Base-by-base conservation (phyloP, 2,888 invertebrate genomes). In the Nomada fabriciana region DNA sequence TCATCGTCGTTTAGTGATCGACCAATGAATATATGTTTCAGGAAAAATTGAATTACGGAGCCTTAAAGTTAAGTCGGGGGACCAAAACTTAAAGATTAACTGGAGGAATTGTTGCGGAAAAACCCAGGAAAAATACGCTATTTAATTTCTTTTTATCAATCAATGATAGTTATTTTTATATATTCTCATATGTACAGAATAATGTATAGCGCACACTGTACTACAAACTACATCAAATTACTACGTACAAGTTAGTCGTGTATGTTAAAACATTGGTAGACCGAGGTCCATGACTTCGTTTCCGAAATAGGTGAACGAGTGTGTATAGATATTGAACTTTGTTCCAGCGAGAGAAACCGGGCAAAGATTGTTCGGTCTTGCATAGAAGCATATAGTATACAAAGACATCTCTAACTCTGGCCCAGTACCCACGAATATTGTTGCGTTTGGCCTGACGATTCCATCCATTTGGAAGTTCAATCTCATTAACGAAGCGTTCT, bases 351-450 rank as follows among this genome's bases (percentile, higher is more conserved):
- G 89, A 2, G 91, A 91, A 60, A 95, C 91, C 1, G 93, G 93
- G 83, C 95, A 95, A 23, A 93, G 89, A 57, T 94, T 88, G 77
- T 95, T 94, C 1, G 95, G 94, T 55, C 95, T 93, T 42, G 94
- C 91, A 71, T 95, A 93, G 88, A 95, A 95, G 88, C 96, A 96
- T 29, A 95, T 92, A 0, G 95, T 95, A 91, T 95, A 96, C 20
- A 96, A 89, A 9, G 96, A 94, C 93, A 96, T 93, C 88, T 96
- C 96, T 82, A 95, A 94, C 88, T 96, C 96, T 0, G 96, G 96
- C 83, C 95, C 94, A 0, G 94, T 94, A 4, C 95, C 95, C 25
- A 95, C 90, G 84, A 95, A 94, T 91, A 95, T 93, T 18, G 94
- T 93, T 20, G 90, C 89, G n/a, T 94, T 94, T 20, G 94, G 93